Evolutionary conservation across 1,140 invertebrate genomes (phyloP), one percentile per base, ranked within the genome.

Genomic region (Hyles euphorbiae): DNA sequence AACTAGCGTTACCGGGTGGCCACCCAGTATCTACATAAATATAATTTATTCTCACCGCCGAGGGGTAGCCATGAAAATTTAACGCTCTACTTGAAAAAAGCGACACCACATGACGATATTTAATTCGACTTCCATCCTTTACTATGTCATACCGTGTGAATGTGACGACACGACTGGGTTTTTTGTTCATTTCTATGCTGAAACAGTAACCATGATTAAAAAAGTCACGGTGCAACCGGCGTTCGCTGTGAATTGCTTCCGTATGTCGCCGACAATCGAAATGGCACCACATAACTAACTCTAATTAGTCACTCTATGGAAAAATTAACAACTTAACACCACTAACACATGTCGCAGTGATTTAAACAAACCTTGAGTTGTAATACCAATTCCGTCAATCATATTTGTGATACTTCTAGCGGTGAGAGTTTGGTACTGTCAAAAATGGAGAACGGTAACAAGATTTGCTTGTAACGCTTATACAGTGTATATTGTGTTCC

Each of bases 21-120:
- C 86, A 86, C 86, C 85, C 86, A 74, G 76, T 80, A 84, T 76
- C 71, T 68, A 84, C 76, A 86, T 83, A 76, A 81, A 81, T 63
- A 73, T 86, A 86, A 88, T 81, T 86, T 86, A 85, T 87, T 74
- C 75, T 54, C 55, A 56, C 64, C 64, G 76, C 63, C 63, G 74
- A 78, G 76, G 78, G 81, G 79, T 81, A 76, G 75, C 76, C 78
- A 81, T 84, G 82, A 84, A 84, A 88, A 82, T 80, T 72, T 78
- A 76, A 79, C 70, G 72, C 69, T 65, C 52, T 65, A 54, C 55
- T 68, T 64, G 67, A 78, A 83, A 87, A 85, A 83, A 86, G 66
- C 68, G 58, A 73, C 66, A 78, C 73, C 73, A 79, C 69, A 76
- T 81, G 74, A 80, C 72, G 63, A 70, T 70, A 55, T 59, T 65